These are phyloP conservation scores for Hoplodrina ambigua DNA, from an alignment of 2,888 invertebrate genomes.

Conservation along the genomic window DNA sequence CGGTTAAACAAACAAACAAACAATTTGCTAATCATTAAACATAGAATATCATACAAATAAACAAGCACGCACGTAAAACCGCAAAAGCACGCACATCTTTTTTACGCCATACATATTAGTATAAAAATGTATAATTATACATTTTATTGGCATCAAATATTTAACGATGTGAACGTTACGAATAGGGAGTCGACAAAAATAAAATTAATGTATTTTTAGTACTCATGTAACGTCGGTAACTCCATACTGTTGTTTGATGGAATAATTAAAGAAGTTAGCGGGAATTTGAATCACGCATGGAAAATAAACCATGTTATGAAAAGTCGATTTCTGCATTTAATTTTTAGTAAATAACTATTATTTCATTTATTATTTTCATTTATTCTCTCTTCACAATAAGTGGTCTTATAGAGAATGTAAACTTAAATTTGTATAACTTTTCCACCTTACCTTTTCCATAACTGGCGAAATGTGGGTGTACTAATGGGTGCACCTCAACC, in stretches of 20 bases:
- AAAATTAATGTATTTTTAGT: conserved; percentile 48
- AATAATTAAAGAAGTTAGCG: conserved; percentile 5
- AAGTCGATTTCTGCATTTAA: no score
- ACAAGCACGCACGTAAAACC: conserved; percentile 30
- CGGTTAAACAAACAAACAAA: conserved; percentile 1
- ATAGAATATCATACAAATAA: conserved; percentile 20
- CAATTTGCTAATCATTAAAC: background rate
- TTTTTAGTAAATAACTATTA: no score
- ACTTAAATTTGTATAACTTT: no score
- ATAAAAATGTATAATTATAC: conserved; percentile 43
- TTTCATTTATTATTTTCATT: no score
- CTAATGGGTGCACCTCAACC: no score
- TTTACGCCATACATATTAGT: conserved; percentile 23
- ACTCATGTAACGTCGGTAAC: conserved; percentile 28
- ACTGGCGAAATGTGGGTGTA: no score
- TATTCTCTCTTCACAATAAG: no score
- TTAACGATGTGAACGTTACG: conserved; percentile 38
- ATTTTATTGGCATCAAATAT: conserved; percentile 52
- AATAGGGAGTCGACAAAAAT: conserved; percentile 41
- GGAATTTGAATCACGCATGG: background rate
- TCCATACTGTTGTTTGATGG: conserved; percentile 5
- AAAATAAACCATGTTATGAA: background rate
- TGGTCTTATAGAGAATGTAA: no score
- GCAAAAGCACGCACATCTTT: conserved; percentile 23
- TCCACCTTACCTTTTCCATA: no score